A percentile compares a stretch with the other conserved stretches of the same genome.
These are phyloP conservation scores for Bellardia pandia DNA, from an alignment of 2,888 invertebrate species.

Conservation along the genomic window DNA sequence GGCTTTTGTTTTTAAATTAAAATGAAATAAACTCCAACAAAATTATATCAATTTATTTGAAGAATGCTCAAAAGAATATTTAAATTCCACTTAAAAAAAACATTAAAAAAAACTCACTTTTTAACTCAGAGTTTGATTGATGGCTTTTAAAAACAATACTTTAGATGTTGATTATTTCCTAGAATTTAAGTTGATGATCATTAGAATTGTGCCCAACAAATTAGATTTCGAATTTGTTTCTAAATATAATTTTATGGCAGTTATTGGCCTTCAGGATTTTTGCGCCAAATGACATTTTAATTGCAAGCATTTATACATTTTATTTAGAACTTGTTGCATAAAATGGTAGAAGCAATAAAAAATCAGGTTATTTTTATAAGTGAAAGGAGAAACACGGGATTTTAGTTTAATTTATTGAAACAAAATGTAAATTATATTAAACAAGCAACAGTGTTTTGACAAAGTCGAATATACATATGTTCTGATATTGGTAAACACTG, in stretches of 20 bases:
- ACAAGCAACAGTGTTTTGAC: no score
- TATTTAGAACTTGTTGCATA: background rate
- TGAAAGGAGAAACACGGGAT: background rate
- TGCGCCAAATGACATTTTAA: slow-evolving; percentile 43
- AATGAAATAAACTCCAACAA: background rate
- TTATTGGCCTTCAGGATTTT: background rate
- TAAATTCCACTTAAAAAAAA: background rate
- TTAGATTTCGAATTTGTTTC: background rate
- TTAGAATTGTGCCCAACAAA: background rate
- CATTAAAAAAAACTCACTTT: background rate
- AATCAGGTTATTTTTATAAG: background rate
- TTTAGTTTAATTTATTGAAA: background rate
- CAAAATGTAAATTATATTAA: no score
- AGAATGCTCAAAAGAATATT: slow-evolving; percentile 1
- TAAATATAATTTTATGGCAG: background rate
- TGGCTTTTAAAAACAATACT: slow-evolving; percentile 14
- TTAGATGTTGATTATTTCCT: slow-evolving; percentile 16
- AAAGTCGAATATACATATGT: no score
- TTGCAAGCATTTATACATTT: slow-evolving; percentile 14
- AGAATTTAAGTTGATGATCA: slow-evolving; percentile 21
- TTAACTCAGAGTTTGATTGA: slow-evolving; percentile 18
- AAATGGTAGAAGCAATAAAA: background rate
- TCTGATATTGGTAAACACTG: no score
- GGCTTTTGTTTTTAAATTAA: background rate
- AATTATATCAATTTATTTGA: slow-evolving; percentile 13